These are phyloP conservation scores for Gryon sp. DNA, from an alignment of 1,140 invertebrate genomes.

Conservation along the genomic window DNA sequence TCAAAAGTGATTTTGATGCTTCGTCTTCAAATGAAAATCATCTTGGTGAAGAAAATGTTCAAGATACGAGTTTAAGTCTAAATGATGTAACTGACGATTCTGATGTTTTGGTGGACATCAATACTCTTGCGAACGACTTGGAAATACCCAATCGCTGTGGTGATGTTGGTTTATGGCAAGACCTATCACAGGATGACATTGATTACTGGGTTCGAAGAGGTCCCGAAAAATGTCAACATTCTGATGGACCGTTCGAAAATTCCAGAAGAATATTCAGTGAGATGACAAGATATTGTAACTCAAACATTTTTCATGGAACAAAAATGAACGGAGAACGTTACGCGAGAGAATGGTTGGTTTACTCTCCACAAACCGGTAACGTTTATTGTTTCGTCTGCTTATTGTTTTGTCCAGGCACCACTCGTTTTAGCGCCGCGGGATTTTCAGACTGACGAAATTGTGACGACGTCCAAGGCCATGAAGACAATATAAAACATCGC, in stretches of 20 bases:
- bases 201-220: constrained; percentile 16
- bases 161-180: constrained; percentile 4
- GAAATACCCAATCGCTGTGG: not conserved
- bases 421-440: not conserved
- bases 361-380: constrained; percentile 16
- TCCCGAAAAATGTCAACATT: constrained; percentile 5
- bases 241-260: not conserved
- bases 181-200: not conserved
- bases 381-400: constrained; percentile 37
- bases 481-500: constrained; percentile 4
- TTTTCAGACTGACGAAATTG: constrained; percentile 30
- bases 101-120: not conserved
- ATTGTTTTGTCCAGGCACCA: constrained; percentile 9
- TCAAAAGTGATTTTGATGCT: not conserved
- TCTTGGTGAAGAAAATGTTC: not conserved
- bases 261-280: not conserved
- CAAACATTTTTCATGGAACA: not conserved
- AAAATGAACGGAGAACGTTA: constrained; percentile 22
- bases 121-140: not conserved
- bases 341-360: constrained; percentile 21
- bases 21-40: not conserved
- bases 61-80: not conserved
- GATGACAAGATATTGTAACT: not conserved
- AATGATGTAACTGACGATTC: not conserved
- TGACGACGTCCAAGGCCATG: constrained; percentile 2